Conservation (phyloP, 2,888 invertebrate species). For the Terebella lapidaria region DNA sequence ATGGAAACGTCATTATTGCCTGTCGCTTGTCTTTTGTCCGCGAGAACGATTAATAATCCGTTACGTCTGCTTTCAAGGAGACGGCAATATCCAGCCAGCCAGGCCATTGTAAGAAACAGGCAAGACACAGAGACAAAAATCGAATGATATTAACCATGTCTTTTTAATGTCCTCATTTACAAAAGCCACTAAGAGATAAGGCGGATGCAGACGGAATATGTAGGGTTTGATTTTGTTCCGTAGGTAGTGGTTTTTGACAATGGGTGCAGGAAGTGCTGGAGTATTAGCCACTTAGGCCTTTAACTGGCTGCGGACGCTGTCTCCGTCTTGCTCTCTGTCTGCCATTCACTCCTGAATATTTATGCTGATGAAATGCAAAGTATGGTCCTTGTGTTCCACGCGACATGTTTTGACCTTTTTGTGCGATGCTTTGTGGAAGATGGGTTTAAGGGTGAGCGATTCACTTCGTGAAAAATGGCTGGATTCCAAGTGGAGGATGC, state of each 20-base stretch:
- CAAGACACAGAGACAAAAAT: neutral
- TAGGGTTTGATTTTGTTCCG: neutral
- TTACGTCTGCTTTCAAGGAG: neutral
- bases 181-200: neutral
- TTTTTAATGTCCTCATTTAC: neutral
- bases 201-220: neutral
- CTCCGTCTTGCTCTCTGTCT: neutral
- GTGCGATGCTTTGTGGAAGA: too few species aligned
- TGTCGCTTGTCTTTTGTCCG: neutral
- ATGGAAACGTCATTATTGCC: neutral
- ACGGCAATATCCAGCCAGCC: too few species aligned
- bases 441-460: too few species aligned
- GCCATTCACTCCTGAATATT: neutral
- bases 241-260: too few species aligned
- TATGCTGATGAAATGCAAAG: too few species aligned
- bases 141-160: neutral
- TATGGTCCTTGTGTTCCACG: too few species aligned
- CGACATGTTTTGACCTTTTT: too few species aligned
- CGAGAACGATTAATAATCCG: neutral
- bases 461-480: too few species aligned
- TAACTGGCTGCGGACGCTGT: neutral
- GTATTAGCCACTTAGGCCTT: too few species aligned
- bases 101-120: neutral
- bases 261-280: too few species aligned
- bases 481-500: too few species aligned